Evolutionary conservation across 2,797 vertebrate species (phyloP).

Genomic region (Silurus aristotelis): DNA sequence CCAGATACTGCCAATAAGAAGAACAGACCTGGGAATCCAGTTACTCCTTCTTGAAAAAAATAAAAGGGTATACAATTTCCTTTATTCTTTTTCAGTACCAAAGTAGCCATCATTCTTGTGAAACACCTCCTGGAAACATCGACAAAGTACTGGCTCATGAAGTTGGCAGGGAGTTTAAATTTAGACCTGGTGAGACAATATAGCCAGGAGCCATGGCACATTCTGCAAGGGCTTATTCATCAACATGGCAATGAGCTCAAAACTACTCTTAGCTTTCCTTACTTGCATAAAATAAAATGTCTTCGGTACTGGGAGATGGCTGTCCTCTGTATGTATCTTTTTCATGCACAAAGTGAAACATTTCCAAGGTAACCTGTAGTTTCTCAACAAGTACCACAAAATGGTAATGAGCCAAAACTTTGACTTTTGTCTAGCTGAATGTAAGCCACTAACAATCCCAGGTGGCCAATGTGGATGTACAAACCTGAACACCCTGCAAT

Average conservation of each 20-base stretch:
- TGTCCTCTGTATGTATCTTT: not conserved
- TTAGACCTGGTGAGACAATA: constrained; percentile 16
- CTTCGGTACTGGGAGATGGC: not conserved
- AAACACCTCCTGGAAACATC: not conserved
- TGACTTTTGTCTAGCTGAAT: not conserved
- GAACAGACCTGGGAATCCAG: no score
- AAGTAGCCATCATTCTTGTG: not conserved
- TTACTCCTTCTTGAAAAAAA: not conserved
- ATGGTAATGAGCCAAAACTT: not conserved
- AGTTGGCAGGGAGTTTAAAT: constrained; percentile 1
- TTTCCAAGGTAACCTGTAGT: not conserved
- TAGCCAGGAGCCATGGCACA: constrained; percentile 14
- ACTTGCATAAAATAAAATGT: not conserved
- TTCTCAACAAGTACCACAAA: not conserved
- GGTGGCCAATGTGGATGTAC: no score
- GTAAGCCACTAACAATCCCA: not conserved
- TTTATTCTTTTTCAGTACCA: not conserved
- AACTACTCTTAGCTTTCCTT: not conserved
- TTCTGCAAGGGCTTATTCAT: not conserved
- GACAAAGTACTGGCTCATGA: not conserved
- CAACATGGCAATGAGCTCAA: not conserved
- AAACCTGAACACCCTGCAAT: not conserved
- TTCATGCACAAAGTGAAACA: not conserved
- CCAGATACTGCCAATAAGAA: no score
- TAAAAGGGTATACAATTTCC: not conserved